These are phyloP conservation scores for Magallana ariakensis DNA, from an alignment of 1,140 invertebrate species.

Conservation along the genomic window DNA sequence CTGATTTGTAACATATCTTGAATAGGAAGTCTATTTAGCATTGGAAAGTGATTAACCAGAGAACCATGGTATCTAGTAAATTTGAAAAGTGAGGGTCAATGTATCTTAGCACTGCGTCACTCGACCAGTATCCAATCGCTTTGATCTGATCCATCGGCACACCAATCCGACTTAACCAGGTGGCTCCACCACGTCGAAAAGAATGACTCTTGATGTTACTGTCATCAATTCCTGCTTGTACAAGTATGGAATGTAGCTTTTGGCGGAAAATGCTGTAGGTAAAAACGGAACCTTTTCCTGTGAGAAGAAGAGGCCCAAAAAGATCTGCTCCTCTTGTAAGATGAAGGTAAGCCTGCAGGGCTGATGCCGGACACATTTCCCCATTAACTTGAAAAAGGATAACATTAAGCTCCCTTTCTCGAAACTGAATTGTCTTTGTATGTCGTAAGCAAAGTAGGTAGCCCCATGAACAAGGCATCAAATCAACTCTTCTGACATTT, in stretches of 20 bases:
- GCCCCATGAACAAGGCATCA: neutral
- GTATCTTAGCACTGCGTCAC: conserved; percentile 45
- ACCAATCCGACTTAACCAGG: conserved; percentile 37
- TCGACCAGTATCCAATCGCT: conserved; percentile 37
- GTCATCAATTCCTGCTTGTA: conserved; percentile 4
- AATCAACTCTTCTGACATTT: conserved; percentile 29
- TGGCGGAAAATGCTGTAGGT: conserved; percentile 1
- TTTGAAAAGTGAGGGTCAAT: conserved; percentile 43
- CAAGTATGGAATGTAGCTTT: neutral
- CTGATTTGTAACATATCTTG: conserved; percentile 4
- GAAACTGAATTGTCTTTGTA: conserved; percentile 53
- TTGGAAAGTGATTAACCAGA: neutral
- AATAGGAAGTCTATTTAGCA: neutral
- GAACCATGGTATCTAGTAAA: conserved; percentile 6
- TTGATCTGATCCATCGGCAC: conserved; percentile 32
- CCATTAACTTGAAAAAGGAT: conserved; percentile 25
- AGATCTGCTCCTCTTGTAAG: conserved; percentile 9
- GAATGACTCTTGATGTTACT: conserved; percentile 21
- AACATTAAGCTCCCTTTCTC: conserved; percentile 33
- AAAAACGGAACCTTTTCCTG: neutral
- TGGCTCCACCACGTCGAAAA: conserved; percentile 45
- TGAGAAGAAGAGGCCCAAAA: conserved; percentile 30
- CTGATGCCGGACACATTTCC: conserved; percentile 23
- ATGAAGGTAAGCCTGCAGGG: conserved; percentile 18
- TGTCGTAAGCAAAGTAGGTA: conserved; percentile 22